Evolutionary conservation across 2,797 vertebrate genomes (phyloP).

Genomic region (Mus caroli): DNA sequence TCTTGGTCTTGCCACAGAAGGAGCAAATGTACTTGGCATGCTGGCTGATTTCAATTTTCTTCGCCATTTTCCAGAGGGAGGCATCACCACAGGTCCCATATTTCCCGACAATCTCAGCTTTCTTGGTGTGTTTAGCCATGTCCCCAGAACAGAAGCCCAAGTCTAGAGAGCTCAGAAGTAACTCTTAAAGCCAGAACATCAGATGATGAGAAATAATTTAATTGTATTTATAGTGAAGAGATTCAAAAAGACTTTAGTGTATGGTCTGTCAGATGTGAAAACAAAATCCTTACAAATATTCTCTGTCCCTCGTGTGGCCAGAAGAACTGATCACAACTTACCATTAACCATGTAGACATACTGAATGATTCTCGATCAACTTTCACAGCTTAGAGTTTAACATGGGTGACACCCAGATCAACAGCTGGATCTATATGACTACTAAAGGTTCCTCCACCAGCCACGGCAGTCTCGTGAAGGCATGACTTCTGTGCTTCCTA

Average conservation of each 20-base stretch:
- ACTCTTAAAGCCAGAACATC: slow-evolving; percentile 1
- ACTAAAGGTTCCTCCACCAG: not conserved
- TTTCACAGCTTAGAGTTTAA: not conserved
- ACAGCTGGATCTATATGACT: not conserved
- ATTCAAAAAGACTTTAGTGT: slow-evolving; percentile 18
- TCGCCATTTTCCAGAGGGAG: not conserved
- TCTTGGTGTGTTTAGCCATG: not conserved
- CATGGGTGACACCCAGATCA: not conserved
- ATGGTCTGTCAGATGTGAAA: slow-evolving; percentile 4
- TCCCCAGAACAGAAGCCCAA: not conserved
- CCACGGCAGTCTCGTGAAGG: not conserved
- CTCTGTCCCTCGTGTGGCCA: not conserved
- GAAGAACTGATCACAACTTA: not conserved
- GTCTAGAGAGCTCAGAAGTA: not conserved
- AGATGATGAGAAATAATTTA: slow-evolving; percentile 36
- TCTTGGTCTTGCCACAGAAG: not conserved
- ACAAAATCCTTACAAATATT: not conserved
- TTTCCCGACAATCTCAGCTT: not conserved
- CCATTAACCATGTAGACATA: not conserved
- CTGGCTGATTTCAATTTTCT: not conserved
- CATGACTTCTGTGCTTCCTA: not conserved
- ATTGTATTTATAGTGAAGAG: not conserved
- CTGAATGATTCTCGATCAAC: not conserved
- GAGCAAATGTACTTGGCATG: not conserved
- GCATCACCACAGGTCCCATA: not conserved